Evolutionary conservation across 2,113 vertebrate genomes (phyloP).

Genomic region (Protobothrops flavoviridis): DNA sequence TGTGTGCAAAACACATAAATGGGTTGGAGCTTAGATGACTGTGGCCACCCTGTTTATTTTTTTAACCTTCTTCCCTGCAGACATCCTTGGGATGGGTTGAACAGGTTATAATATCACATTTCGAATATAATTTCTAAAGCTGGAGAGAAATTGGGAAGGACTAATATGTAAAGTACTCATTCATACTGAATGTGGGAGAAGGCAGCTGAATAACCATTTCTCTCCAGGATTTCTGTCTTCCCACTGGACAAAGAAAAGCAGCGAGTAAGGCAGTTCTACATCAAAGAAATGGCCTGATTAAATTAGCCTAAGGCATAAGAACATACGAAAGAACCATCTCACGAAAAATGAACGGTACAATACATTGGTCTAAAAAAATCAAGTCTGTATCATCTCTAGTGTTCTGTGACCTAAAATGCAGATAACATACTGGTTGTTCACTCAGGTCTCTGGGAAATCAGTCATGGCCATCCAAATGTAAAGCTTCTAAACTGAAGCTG

Average conservation of each 20-base stretch:
- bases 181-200: background rate
- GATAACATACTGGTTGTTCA: background rate
- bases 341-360: background rate
- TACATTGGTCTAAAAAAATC: background rate
- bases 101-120: background rate
- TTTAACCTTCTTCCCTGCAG: background rate
- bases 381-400: background rate
- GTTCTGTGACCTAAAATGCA: background rate
- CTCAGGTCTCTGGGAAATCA: background rate
- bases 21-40: background rate
- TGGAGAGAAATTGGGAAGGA: background rate
- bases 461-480: background rate
- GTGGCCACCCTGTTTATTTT: background rate
- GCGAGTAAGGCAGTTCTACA: background rate
- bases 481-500: background rate
- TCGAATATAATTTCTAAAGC: background rate
- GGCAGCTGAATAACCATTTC: background rate
- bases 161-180: background rate
- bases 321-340: background rate
- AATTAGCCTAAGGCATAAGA: background rate
- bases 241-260: background rate
- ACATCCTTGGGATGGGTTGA: background rate
- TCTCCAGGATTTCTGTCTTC: background rate
- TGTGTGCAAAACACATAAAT: background rate
- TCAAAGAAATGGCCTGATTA: background rate